Base-by-base conservation (phyloP, 2,797 vertebrate species). In the Chloroceryle inda region DNA sequence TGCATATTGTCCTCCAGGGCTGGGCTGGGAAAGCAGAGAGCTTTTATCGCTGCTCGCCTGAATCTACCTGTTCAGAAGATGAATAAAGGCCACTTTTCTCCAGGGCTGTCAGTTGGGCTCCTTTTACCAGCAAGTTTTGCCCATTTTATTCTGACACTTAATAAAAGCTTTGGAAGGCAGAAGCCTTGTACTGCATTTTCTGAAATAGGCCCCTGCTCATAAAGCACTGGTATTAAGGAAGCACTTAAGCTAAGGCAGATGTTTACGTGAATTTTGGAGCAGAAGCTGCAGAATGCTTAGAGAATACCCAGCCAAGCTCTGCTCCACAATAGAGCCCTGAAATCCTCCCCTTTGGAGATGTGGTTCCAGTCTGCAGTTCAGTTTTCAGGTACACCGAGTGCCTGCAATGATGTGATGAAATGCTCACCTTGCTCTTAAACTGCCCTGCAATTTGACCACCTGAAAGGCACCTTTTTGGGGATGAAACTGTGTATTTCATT, bases 201-300 rank as follows among this genome's bases (percentile, higher is more conserved):
- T 35, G 76, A 33, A 84, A 71, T 9, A 38, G 69, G 50, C 56
- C 37, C 64, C 64, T 9, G 81, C 78, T 89, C 68, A 49, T 3
- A 37, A 85, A 91, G 67, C 42, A 0, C 72, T 18, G 78, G 45
- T 59, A 12, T 47, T 89, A 75, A 45, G 78, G 62, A 66, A 83
- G 45, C 89, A 33, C 58, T 96, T 91, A 89, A 85, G 71, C 12
- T 42, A n/a, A 94, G 91, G 93, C 53, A 44, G 89, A 68, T 73
- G 75, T 91, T 91, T 72, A 81, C 62, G 10, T 2, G 64, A 50
- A 71, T 72, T 88, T 45, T 15, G 66, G 81, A 88, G 85, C 29
- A 62, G 83, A 81, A 82, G 72, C 82, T 62, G 58, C 62, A 55
- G 64, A 71, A 71, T 7, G 45, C 81, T 80, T 7, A 1, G 1